phyloP scores from a whole-genome alignment of 1,140 invertebrate genomes.

The Parapsyche elsis region DNA sequence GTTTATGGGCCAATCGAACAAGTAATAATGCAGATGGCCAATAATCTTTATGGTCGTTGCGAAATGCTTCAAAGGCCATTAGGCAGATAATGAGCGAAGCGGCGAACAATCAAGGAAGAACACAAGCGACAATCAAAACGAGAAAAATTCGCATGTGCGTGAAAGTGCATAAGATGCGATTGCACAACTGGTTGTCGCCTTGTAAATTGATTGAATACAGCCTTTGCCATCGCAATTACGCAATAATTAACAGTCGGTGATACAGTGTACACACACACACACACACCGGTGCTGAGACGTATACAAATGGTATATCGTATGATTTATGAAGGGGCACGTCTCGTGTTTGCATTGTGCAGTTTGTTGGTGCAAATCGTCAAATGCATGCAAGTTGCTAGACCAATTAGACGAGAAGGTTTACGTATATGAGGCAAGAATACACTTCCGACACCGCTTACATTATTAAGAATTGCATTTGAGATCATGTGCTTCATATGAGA shows the following conservation, averaged over 20 bases:
- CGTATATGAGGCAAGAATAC: too few species aligned
- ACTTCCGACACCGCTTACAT: too few species aligned
- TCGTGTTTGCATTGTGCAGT: background rate
- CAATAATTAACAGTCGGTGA: background rate
- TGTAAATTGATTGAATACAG: background rate
- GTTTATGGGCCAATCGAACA: background rate
- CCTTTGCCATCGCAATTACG: background rate
- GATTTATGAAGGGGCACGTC: background rate
- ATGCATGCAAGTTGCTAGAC: background rate
- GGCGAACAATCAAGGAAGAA: background rate
- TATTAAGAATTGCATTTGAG: too few species aligned
- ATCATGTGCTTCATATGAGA: too few species aligned
- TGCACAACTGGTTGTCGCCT: background rate
- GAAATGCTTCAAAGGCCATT: background rate
- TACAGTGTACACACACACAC: background rate
- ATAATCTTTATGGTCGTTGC: conserved; percentile 10
- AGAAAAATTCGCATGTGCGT: background rate
- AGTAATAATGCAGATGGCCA: background rate
- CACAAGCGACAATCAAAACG: background rate
- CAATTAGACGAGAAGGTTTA: too few species aligned
- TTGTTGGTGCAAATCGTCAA: background rate
- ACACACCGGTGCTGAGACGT: background rate
- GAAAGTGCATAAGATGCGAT: background rate
- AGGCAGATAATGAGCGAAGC: conserved; percentile 2
- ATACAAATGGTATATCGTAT: background rate